Conservation (phyloP, 23 tunicate genomes). For the Phallusia fumigata region DNA sequence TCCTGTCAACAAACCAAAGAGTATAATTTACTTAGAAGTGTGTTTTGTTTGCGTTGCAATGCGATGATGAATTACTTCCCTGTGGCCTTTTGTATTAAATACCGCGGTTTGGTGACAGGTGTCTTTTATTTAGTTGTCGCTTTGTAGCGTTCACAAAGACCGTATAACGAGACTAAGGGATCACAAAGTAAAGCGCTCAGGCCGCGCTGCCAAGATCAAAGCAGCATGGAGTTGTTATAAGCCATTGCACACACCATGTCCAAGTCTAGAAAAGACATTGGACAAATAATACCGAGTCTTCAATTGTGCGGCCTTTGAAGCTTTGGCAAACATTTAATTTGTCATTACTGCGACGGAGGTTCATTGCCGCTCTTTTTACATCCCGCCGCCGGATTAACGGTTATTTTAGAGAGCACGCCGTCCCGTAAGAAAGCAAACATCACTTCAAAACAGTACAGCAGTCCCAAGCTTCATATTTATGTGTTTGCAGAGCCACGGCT, state of each 20-base stretch:
- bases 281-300: background rate
- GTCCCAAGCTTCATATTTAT: background rate
- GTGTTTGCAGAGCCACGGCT: background rate
- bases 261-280: background rate
- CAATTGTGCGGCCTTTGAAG: background rate
- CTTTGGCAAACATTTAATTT: conserved; percentile 1
- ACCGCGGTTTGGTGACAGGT: no score
- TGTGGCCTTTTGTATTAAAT: no score
- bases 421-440: background rate
- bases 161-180: no score
- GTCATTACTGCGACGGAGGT: background rate
- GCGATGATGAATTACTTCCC: no score
- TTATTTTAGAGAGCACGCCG: no score
- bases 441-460: background rate
- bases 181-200: no score
- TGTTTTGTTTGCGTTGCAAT: no score
- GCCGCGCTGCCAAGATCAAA: background rate
- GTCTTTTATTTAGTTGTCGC: no score
- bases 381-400: background rate
- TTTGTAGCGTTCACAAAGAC: no score
- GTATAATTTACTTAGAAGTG: no score
- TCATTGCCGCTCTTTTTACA: background rate
- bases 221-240: background rate
- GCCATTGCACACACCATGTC: background rate
- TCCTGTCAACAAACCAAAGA: no score